Base-by-base conservation (phyloP, 2,888 invertebrate species). In the Andrena fulva region DNA sequence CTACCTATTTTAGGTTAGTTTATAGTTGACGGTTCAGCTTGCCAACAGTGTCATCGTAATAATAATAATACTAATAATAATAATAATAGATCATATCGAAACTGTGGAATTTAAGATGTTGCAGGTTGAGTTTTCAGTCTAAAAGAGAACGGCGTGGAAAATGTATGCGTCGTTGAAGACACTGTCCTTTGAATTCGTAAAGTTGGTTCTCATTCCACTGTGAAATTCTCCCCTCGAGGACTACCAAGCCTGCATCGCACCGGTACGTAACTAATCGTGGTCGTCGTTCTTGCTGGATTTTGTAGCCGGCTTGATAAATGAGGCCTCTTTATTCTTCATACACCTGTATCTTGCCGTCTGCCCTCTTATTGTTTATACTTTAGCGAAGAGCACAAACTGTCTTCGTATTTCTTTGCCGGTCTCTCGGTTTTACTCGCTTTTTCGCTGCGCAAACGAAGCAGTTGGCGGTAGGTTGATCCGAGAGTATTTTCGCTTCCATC, bases 241-340 rank as follows among this genome's bases (percentile, higher is more conserved):
- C 35, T 29, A 68, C 50, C 56, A 75, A 76, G 35, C 66, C 50
- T n/a, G 16, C 42, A 5, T 54, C 72, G 69, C 64, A 70, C 70
- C 70, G 48, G 59, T 35, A 31, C 48, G 6, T 35, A 33, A 74
- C 73, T 77, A 81, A 83, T 81, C 70, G 68, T 59, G 50, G 54
- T 68, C 69, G 60, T 73, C 60, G 68, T 81, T 77, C 72, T 74
- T 73, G 69, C 50, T 29, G 71, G 66, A 77, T 77, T 77, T 81
- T 63, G 8, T 50, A 31, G 24, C 20, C 27, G 4, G 56, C 35
- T 63, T 82, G 82, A 83, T 77, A 67, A 73, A 81, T 60, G 71
- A 24, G 16, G 8, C 20, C 70, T 31, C 73, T 71, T 82, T 82
- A 71, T 71, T 71, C 63, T 31, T 48, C 67, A 35, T 59, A 60